Evolutionary conservation across 2,113 vertebrate genomes (phyloP).

Genomic region (Rafetus swinhoei): DNA sequence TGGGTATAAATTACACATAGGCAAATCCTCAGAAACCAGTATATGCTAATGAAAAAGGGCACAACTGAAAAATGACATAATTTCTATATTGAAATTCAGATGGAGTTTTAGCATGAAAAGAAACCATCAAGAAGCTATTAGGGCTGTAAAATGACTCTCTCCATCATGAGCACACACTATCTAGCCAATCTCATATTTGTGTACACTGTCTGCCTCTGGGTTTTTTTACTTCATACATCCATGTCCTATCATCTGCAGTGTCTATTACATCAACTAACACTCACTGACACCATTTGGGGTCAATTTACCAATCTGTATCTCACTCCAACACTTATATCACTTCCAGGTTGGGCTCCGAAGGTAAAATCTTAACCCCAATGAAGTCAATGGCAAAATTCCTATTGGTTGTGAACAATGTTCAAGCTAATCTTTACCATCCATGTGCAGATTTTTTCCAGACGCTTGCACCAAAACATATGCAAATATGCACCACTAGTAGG

Average conservation of each 20-base stretch:
- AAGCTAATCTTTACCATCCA: too few species aligned
- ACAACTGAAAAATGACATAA: neutral
- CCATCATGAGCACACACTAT: accelerated
- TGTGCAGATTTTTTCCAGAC: too few species aligned
- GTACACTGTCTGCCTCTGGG: accelerated
- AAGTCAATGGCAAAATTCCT: neutral
- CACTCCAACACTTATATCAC: accelerated
- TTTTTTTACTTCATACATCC: accelerated
- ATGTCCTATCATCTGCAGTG: neutral
- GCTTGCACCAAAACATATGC: too few species aligned
- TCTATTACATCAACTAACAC: accelerated
- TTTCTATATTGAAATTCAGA: neutral
- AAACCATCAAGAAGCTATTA: neutral
- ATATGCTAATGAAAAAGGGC: neutral
- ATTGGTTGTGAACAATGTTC: neutral
- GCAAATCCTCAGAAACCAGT: neutral
- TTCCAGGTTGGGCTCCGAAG: neutral
- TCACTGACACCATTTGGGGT: accelerated
- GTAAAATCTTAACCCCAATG: neutral
- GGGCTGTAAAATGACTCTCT: neutral
- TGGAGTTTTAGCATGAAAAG: neutral
- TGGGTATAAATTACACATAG: neutral
- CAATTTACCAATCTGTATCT: accelerated
- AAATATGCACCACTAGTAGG: too few species aligned
- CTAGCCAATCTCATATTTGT: neutral